A percentile compares a stretch with the other conserved stretches of the same genome.
Evolutionary conservation across 2,797 vertebrate genomes (phyloP).

Genomic region (Argya squamiceps): DNA sequence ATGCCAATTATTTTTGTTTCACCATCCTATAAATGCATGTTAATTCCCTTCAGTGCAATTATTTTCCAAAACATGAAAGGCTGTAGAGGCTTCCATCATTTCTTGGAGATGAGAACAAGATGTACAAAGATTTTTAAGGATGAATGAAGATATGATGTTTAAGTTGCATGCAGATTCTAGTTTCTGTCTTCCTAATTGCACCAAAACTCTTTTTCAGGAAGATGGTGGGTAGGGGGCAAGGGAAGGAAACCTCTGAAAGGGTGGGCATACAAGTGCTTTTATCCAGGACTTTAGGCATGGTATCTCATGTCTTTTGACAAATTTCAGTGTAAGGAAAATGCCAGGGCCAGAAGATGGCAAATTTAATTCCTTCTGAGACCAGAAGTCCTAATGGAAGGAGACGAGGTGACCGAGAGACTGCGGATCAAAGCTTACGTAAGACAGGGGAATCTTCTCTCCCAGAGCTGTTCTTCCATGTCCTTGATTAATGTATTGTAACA

Average conservation of each 20-base stretch:
- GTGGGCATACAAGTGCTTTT: background rate
- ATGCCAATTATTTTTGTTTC: background rate
- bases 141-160: background rate
- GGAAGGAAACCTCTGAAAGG: background rate
- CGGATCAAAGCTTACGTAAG: slow-evolving; percentile 43
- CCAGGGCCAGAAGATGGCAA: background rate
- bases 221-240: accelerated
- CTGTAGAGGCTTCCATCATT: background rate
- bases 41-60: background rate
- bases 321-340: slow-evolving; percentile 2
- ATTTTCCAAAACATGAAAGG: background rate
- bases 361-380: slow-evolving; percentile 6
- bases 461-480: slow-evolving; percentile 4
- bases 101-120: background rate
- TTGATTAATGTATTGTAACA: slow-evolving; percentile 2
- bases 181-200: background rate
- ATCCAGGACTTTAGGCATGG: background rate
- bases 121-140: background rate
- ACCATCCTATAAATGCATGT: accelerated
- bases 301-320: background rate
- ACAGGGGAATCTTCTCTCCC: background rate
- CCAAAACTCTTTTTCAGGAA: background rate
- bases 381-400: slow-evolving; percentile 36
- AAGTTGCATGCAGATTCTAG: background rate
- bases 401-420: slow-evolving; percentile 29